Evolutionary conservation across 2,113 vertebrate species (phyloP).

Genomic region (Dissostichus mawsoni): DNA sequence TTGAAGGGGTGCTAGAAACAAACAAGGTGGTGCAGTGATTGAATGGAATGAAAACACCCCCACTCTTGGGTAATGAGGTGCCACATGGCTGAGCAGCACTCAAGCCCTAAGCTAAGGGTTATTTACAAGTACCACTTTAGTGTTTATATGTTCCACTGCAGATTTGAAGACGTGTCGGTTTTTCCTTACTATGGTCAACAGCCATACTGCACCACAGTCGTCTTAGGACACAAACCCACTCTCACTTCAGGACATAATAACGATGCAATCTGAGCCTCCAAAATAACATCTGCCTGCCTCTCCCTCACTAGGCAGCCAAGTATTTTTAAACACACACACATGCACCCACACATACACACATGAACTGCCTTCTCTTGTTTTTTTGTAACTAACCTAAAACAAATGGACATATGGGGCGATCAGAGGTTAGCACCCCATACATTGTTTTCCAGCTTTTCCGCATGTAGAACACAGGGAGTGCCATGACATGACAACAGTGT

Average conservation of each 20-base stretch:
- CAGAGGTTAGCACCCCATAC: not conserved
- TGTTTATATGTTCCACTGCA: constrained; percentile 36
- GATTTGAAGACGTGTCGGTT: constrained; percentile 5
- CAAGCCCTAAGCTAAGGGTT: constrained; percentile 12
- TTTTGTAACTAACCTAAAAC: not conserved
- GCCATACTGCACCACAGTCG: constrained; percentile 18
- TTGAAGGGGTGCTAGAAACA: constrained; percentile 17
- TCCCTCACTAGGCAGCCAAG: constrained; percentile 62
- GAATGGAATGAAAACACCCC: constrained; percentile 53
- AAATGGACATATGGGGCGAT: not conserved
- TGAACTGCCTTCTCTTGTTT: not conserved
- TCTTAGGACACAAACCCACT: constrained; percentile 34
- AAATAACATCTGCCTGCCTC: constrained; percentile 78
- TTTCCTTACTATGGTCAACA: constrained; percentile 24
- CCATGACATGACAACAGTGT: constrained; percentile 13
- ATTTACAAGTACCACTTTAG: constrained; percentile 33
- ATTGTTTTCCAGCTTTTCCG: constrained; percentile 1
- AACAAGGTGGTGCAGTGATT: constrained; percentile 1
- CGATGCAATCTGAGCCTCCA: constrained; percentile 65
- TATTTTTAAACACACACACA: constrained; percentile 70
- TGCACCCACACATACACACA: constrained; percentile 6
- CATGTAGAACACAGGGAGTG: not conserved
- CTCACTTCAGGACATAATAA: constrained; percentile 66
- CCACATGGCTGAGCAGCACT: constrained; percentile 10
- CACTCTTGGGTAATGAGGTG: constrained; percentile 27